These are phyloP conservation scores for Plebejus melissa DNA, from an alignment of 2,888 invertebrate genomes.

Conservation along the genomic window DNA sequence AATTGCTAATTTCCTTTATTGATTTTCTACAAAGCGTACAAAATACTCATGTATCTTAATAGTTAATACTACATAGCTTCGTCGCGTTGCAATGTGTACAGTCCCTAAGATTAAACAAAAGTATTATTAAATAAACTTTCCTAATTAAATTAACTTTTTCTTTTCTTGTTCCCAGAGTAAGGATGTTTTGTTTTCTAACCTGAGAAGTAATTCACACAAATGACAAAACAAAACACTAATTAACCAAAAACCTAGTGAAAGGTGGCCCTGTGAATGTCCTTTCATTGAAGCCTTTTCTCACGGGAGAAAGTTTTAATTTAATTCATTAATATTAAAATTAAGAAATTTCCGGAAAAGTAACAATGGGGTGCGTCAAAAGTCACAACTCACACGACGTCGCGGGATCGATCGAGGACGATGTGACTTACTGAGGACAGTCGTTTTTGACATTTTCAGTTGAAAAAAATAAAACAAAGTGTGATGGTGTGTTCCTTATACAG, in stretches of 20 bases:
- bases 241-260: constrained; percentile 1
- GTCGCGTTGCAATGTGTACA: too few relatives aligned
- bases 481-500: too few relatives aligned
- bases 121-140: too few relatives aligned
- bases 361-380: background rate
- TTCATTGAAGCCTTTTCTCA: constrained; percentile 17
- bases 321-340: constrained; percentile 21
- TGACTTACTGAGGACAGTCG: constrained; percentile 22
- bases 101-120: too few relatives aligned
- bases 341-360: constrained; percentile 12
- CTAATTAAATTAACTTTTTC: too few relatives aligned
- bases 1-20: too few relatives aligned
- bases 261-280: constrained; percentile 12
- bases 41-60: too few relatives aligned
- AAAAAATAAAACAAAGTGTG: background rate
- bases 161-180: background rate
- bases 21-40: too few relatives aligned
- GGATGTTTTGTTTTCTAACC: constrained; percentile 4
- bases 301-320: constrained; percentile 24
- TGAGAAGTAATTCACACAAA: constrained; percentile 7
- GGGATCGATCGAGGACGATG: constrained; percentile 1
- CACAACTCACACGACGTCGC: background rate
- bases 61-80: too few relatives aligned
- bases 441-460: background rate
- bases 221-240: constrained; percentile 3